Base-by-base conservation (phyloP, 2,888 invertebrate species). In the Salticus scenicus region DNA sequence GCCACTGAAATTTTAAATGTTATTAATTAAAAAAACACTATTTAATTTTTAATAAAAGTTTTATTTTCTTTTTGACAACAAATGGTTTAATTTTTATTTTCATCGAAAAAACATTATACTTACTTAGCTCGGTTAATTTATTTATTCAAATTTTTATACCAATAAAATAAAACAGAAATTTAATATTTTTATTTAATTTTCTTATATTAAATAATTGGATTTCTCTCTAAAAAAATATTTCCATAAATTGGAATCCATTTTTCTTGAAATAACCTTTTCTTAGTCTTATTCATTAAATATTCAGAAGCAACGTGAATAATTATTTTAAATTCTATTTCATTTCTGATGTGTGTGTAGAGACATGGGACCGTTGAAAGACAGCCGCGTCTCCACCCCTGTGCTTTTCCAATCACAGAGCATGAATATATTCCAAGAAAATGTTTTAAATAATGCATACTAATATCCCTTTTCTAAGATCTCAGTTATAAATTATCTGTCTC, bases 381-480 rank as follows among this genome's bases (percentile, higher is more conserved):
- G n/a, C n/a, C 10, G 24, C 20, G 24, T 57, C 24, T 24, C 57
- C 57, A 20, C 20, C 57, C 57, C 57, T 2, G 24, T 57, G 24
- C 24, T 24, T n/a, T n/a, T 57, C 57, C 12, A 57, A 69, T 69
- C 69, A 12, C 27, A 14, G n/a, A 10, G 41, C 27, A 69, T 41
- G 41, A 24, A 41, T 24, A 69, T 33, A 28, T 66, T 20, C 20
- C 31, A 17, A 31, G 66, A 66, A 30, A 33, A 31, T 12, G 8
- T 67, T 20, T 64, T 75, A 82, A 82, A 82, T 76, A 82, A 75
- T 82, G 74, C 82, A 82, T 70, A 42, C 75, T 82, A 82, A 82
- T 82, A 76, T 67, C 75, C 75, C 31, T 76, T 82, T 76, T 71
- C 74, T 74, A 4, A 64, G 4, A 41, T 27, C 31, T 12, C 4